These are phyloP conservation scores for Heterochromis multidens DNA, from an alignment of 2,113 vertebrate genomes.

Conservation along the genomic window DNA sequence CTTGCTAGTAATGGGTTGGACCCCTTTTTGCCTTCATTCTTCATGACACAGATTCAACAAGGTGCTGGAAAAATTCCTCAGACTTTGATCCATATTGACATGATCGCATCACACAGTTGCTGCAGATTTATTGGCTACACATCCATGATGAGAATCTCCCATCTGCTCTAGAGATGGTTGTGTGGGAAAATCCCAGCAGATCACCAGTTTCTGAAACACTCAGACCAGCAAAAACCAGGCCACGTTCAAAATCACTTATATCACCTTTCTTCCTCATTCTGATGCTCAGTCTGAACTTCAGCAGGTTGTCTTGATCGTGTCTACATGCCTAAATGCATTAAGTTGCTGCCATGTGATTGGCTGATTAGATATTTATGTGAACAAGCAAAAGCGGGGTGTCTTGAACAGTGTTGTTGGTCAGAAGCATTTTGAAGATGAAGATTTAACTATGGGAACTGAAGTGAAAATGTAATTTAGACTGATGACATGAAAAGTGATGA, in stretches of 20 bases:
- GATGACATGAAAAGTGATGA: neutral
- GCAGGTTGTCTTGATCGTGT: neutral
- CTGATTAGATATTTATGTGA: neutral
- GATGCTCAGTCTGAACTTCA: neutral
- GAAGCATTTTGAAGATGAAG: neutral
- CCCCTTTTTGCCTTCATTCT: neutral
- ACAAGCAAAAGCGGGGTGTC: fast-evolving
- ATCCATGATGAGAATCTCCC: neutral
- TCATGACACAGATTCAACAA: neutral
- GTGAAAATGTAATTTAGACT: neutral
- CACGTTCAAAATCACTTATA: fast-evolving
- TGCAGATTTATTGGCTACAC: neutral
- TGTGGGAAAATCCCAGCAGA: fast-evolving
- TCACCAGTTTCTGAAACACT: too few species aligned
- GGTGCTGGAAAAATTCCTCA: neutral
- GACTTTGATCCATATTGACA: neutral
- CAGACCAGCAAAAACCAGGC: too few species aligned
- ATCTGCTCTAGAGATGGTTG: neutral
- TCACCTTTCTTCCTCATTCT: neutral
- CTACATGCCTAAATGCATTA: neutral
- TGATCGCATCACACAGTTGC: neutral
- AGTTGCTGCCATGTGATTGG: neutral
- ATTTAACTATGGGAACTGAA: neutral
- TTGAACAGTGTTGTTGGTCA: neutral
- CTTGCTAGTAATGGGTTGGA: neutral